A percentile compares a stretch with the other conserved stretches of the same genome.
phyloP scores from a whole-genome alignment of 2,797 vertebrate genomes.

The Acrossocheilus fasciatus region DNA sequence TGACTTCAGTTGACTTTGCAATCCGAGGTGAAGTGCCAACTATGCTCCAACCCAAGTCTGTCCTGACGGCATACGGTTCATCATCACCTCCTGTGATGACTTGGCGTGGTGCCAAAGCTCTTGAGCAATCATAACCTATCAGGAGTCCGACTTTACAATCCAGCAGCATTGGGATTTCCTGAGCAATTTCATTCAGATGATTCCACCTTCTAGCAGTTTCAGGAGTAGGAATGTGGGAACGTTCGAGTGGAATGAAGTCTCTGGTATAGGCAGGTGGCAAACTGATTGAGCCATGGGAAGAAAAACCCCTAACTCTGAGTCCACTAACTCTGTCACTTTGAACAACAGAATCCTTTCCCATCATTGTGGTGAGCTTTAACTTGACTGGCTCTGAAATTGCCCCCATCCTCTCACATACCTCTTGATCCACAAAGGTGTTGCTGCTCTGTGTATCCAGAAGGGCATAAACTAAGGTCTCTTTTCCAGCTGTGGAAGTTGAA shows the following conservation, averaged over 20 bases:
- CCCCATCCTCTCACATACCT: constrained; percentile 18
- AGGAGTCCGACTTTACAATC: constrained; percentile 23
- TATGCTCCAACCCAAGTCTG: constrained; percentile 14
- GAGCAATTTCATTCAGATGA: constrained; percentile 5
- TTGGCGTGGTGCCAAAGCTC: constrained; percentile 3
- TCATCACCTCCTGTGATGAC: constrained; percentile 19
- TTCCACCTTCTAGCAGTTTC: constrained; percentile 2
- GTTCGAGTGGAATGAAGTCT: constrained; percentile 41
- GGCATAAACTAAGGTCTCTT: constrained; percentile 26
- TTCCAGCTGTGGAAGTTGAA: too few relatives aligned
- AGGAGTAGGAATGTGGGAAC: constrained; percentile 16
- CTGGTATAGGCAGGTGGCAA: constrained; percentile 42
- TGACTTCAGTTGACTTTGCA: constrained; percentile 1
- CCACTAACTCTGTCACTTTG: constrained; percentile 37
- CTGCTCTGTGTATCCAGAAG: constrained; percentile 49
- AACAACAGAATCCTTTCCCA: constrained; percentile 33
- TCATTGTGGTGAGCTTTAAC: constrained; percentile 55
- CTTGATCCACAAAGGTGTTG: constrained; percentile 51
- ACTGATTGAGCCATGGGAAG: not conserved
- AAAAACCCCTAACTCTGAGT: constrained; percentile 31
- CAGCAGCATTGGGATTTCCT: constrained; percentile 12
- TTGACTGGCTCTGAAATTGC: constrained; percentile 41
- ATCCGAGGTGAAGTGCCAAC: not conserved
- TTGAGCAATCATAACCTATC: constrained; percentile 28
- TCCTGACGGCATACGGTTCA: constrained; percentile 27